phyloP scores from a whole-genome alignment of 2,113 vertebrate species.

The Peromyscus californicus region DNA sequence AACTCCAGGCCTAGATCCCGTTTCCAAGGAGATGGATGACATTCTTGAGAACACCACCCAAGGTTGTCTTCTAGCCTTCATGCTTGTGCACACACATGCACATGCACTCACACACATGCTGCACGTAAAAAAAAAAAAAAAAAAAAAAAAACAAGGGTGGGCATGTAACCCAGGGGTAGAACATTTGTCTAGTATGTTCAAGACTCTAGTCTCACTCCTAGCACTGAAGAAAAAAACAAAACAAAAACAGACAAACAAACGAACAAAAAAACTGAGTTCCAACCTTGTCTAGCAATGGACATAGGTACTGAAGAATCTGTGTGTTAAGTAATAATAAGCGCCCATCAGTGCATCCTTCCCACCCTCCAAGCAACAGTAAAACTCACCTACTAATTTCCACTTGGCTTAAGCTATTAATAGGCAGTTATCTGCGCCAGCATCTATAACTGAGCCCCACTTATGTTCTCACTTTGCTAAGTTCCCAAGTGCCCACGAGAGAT shows the following conservation, averaged over 20 bases:
- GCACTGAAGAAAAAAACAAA: background rate
- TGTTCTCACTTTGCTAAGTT: slow-evolving; percentile 65
- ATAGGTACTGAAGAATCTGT: background rate
- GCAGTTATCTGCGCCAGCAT: slow-evolving; percentile 17
- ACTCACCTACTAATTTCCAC: slow-evolving; percentile 22
- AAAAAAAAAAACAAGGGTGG: background rate
- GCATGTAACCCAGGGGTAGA: background rate
- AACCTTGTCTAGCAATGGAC: background rate
- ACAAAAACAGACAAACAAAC: too few relatives aligned
- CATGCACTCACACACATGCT: background rate
- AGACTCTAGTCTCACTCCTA: background rate
- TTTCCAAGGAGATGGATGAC: too few relatives aligned
- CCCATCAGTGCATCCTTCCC: background rate
- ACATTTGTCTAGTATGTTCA: background rate
- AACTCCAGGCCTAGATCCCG: background rate
- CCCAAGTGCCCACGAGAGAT: slow-evolving; percentile 61
- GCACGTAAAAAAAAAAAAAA: background rate
- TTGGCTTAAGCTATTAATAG: slow-evolving; percentile 46
- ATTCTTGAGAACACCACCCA: background rate
- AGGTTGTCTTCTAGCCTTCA: background rate
- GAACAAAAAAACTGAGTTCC: background rate
- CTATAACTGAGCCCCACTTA: slow-evolving; percentile 55
- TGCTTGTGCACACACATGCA: background rate
- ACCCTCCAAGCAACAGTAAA: background rate
- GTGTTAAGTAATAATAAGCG: background rate